Evolutionary conservation across 2,113 vertebrate species (phyloP).

Genomic region (Ailuropoda melanoleuca): DNA sequence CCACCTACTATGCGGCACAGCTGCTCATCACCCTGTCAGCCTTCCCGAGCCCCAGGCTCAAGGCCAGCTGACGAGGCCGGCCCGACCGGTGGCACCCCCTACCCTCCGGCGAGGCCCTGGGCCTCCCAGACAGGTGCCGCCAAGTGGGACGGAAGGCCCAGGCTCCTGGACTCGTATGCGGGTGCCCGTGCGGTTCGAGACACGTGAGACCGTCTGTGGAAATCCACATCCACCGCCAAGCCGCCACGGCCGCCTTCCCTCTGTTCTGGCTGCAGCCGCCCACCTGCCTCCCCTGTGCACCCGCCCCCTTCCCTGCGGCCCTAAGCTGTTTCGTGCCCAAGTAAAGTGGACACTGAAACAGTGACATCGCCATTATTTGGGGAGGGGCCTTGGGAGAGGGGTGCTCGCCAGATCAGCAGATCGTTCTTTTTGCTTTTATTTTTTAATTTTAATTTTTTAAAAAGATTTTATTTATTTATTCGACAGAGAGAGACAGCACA

Average conservation of each 20-base stretch:
- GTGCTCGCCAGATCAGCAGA: neutral
- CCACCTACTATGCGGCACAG: conserved; percentile 90
- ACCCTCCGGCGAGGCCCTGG: neutral
- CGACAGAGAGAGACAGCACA: neutral
- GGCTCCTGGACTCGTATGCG: neutral
- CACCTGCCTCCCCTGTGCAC: neutral
- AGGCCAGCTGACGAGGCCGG: neutral
- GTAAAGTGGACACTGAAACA: neutral
- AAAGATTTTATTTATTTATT: neutral
- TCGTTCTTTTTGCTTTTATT: neutral
- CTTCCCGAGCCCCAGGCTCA: neutral
- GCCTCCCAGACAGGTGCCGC: neutral
- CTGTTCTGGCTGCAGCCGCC: neutral
- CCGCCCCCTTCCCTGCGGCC: too few relatives aligned
- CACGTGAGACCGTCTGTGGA: rapidly evolving
- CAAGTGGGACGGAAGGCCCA: rapidly evolving
- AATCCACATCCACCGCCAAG: rapidly evolving
- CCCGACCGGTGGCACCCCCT: rapidly evolving
- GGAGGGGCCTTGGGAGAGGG: rapidly evolving
- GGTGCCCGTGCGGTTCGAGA: rapidly evolving
- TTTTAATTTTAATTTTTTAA: neutral
- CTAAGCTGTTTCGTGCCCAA: neutral
- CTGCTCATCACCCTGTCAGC: conserved; percentile 80
- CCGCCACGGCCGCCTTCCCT: neutral
- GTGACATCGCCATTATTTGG: neutral